These are phyloP conservation scores for Microcebus tavaratra DNA, from an alignment of 2,113 vertebrate genomes.

Conservation along the genomic window DNA sequence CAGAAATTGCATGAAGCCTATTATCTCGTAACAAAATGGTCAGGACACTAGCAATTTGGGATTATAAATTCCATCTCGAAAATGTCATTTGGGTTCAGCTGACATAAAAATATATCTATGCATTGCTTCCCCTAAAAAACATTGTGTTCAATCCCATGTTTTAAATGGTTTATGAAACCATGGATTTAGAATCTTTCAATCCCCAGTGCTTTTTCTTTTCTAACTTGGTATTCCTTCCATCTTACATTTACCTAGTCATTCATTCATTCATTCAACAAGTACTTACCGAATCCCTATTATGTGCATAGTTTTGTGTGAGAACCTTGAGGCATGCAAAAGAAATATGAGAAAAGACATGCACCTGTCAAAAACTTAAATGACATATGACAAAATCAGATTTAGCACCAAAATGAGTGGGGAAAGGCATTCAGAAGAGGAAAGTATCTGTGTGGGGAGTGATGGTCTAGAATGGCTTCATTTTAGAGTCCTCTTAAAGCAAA, in stretches of 20 bases:
- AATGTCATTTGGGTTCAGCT: constrained; percentile 46
- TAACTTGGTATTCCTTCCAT: neutral
- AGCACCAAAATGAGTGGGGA: constrained; percentile 12
- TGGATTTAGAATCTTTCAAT: neutral
- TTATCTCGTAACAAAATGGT: constrained; percentile 35
- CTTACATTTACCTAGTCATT: neutral
- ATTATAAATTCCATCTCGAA: constrained; percentile 41
- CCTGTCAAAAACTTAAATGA: constrained; percentile 49
- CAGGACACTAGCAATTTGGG: neutral
- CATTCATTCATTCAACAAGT: neutral
- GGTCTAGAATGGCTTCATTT: neutral
- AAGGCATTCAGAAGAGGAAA: constrained; percentile 28
- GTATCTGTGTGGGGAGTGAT: neutral
- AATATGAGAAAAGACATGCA: neutral
- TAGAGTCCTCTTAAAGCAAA: constrained; percentile 19
- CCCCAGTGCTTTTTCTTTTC: neutral
- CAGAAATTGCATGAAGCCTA: constrained; percentile 36
- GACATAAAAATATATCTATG: constrained; percentile 9
- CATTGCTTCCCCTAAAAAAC: neutral
- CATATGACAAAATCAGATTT: constrained; percentile 23
- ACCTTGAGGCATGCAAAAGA: neutral
- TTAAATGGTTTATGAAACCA: neutral
- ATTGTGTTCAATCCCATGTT: neutral
- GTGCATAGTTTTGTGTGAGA: neutral
- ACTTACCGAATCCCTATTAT: neutral